Base-by-base conservation (phyloP, 2,113 vertebrate genomes). In the Apus apus region DNA sequence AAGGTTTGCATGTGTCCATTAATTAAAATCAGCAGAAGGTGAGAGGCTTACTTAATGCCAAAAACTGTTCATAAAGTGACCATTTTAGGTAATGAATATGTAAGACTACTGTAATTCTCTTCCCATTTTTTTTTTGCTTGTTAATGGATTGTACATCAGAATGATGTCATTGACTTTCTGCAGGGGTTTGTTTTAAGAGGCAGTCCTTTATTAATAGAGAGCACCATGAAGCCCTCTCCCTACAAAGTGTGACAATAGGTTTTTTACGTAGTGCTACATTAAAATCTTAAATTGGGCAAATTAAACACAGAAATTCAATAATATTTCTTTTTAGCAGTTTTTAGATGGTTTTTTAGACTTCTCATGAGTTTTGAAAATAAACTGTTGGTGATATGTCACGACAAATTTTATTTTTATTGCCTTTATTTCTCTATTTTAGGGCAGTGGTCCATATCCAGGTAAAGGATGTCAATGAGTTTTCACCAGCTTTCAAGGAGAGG, bases 371-470 rank as follows among this genome's bases (percentile, higher is more conserved):
- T 86, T 38, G 45, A 57, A 64, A 85, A 48, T 15, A 56, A 89
- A 57, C 11, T n/a, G 1, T 48, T 48, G 53, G 26, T 57, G 32
- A 45, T 8, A 14, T 29, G 26, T 61, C 30, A n/a, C 16, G 6
- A n/a, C 56, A 58, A 93, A 48, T 15, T 87, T 73, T 86, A 11
- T 76, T 48, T 84, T 72, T 53, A 56, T 43, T 70, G 23, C 68
- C 45, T 85, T 32, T 61, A 4, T 57, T 23, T 86, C 30, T n/a
- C 16, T 81, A 1, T 62, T 96, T 77, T 96, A 99, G 99, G 98
- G 99, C 99, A 4, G 99, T 99, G 96, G 99, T 99, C 70, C 99
- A 99, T 76, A 99, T 99, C 90, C 99, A 99, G 95, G 99, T 99
- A 56, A 99, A 99, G 46, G 99, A 99, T 40, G 98, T 99, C 74